A percentile compares a stretch with the other conserved stretches of the same genome.
Evolutionary conservation across 2,888 invertebrate genomes (phyloP).

Genomic region (Gryllus longicercus): DNA sequence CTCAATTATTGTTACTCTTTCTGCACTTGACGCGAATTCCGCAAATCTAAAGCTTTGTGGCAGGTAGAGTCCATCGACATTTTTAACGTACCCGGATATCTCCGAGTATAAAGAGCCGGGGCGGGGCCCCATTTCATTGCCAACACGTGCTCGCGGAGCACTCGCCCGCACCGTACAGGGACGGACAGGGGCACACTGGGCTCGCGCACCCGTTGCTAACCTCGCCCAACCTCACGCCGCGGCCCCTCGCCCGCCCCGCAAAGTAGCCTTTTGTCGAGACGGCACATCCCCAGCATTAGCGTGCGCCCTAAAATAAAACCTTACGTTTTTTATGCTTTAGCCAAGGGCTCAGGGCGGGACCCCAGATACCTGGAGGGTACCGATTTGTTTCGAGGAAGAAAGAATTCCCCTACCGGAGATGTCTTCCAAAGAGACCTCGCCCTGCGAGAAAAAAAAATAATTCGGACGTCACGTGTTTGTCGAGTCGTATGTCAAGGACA

Average conservation of each 20-base stretch:
- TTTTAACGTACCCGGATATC: too few species aligned
- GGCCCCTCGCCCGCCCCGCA: not conserved
- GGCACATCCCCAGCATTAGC: not conserved
- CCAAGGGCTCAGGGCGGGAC: not conserved
- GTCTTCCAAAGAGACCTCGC: not conserved
- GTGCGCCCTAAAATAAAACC: conserved; percentile 17
- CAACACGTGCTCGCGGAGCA: not conserved
- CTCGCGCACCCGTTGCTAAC: conserved; percentile 1
- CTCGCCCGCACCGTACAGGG: not conserved
- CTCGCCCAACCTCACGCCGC: not conserved
- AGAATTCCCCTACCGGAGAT: not conserved
- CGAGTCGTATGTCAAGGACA: not conserved
- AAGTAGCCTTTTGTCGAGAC: conserved; percentile 17
- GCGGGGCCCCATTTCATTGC: too few species aligned
- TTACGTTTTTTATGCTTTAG: not conserved
- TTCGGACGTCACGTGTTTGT: not conserved
- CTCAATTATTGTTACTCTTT: too few species aligned
- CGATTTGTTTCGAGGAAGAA: not conserved
- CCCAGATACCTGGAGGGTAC: not conserved
- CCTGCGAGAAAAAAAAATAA: not conserved
- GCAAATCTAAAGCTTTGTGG: too few species aligned
- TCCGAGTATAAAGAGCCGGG: too few species aligned
- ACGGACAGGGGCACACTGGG: not conserved
- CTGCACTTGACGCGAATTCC: too few species aligned
- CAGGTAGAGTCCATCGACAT: too few species aligned